Evolutionary conservation across 2,113 vertebrate genomes (phyloP), one percentile per base, ranked within the genome.

Genomic region (Micromys minutus): DNA sequence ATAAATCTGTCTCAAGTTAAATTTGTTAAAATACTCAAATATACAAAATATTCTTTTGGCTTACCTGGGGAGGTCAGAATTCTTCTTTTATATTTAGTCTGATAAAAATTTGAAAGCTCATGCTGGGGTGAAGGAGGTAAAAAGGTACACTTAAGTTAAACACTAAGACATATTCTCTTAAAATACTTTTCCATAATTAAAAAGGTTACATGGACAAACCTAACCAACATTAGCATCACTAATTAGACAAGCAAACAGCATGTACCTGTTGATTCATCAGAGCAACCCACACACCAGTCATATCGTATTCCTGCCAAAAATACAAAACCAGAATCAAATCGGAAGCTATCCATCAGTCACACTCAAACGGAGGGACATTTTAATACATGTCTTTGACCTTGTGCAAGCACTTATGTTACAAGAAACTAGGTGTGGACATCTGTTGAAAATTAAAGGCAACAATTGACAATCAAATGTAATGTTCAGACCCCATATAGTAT

Each of bases 11-110:
- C 61, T 47, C 72, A 77, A 91, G 81, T 71, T 83, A 84, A 90
- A 79, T 63, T 75, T 89, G 15, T 65, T 89, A 89, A 94, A 93
- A 74, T 31, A 52, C 0, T 65, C 61, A 97, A 96, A 72, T 15
- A 89, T 0, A 17, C 2, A 52, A 94, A 94, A 91, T 47, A 96
- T 16, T 85, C 77, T 74, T 94, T 6, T 29, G 4, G n/a, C 94
- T 97, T 98, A 98, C 98, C 98, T 98, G 97, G 52, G 39, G 67
- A 96, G 31, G 80, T 17, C 0, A 79, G 9, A 57, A 92, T 94
- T 42, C 69, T 97, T 97, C 96, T 98, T 86, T 97, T 90, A 92
- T 0, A 96, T 88, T 92, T 83, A 0, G 34, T 75, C n/a, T 76
- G 74, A 34, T 93, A 72, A 52, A 90, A 69, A 96, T 47, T 47